Base-by-base conservation (phyloP, 2,113 vertebrate species). In the Narcine bancroftii region DNA sequence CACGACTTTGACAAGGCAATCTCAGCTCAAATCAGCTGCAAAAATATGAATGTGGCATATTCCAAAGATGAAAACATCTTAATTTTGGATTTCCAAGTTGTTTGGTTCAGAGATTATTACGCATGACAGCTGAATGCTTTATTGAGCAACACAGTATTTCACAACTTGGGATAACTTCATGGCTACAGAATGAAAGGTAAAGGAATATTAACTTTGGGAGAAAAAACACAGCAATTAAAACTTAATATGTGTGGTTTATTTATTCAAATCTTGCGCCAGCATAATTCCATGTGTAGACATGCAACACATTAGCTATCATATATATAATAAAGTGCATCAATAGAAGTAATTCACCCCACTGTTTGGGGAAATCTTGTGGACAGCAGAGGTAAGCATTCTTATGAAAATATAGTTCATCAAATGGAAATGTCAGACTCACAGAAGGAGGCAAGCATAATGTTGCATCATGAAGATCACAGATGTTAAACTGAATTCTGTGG, bases 291-390 rank as follows among this genome's bases (percentile, higher is more conserved):
- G 56, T 87, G 81, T 87, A 87, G 4, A 87, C 81, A 87, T 87
- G 81, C 81, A 87, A 87, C 33, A 36, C 81, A 60, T 56, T 87
- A 87, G 81, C 53, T 60, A 87, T 81, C 77, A 81, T 60, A 87
- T 87, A 87, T 87, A 87, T 87, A 87, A n/a, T 87, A 87, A 87
- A 87, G 81, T 87, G 81, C 81, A 87, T 87, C 53, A n/a, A 87
- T 63, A 63, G 42, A 87, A 87, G 81, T 87, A 60, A 17, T 36
- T 60, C 53, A 19, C 53, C 81, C 53, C 81, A 39, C 60, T 50
- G 36, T 63, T 60, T 36, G 81, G 36, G 33, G 81, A 33, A 63
- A 87, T 60, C 33, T 15, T 2, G 17, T 85, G 81, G 81, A 50
- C 53, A 56, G 56, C 81, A 60, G 81, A 87, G 81, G 81, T 87